Evolutionary conservation across 2,888 invertebrate species (phyloP), one percentile per base, ranked within the genome.

Genomic region (Phalangium opilio): DNA sequence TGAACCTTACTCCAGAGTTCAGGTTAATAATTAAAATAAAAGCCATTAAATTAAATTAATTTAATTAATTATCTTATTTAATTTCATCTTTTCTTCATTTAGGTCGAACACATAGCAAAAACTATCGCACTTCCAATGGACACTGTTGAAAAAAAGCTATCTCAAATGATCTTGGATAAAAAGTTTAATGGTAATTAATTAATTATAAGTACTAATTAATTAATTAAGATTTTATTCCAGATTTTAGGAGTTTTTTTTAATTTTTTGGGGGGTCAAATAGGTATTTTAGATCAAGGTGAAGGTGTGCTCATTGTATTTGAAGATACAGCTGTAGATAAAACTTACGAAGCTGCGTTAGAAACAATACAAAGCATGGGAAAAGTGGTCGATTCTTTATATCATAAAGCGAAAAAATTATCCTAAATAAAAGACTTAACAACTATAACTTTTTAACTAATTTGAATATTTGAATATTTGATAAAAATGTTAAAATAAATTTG

Each of bases 91-190:
- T 48, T 45, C 50, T 46, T 11, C 79, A 27, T 8, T 27, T 27
- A 27, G 27, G 27, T 27, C 27, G 27, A 27, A 4, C 27, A 27
- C 27, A 27, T 27, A 27, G 27, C 27, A 7, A 27, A 27, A 27
- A 27, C 27, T 4, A 27, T 27, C 27, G 27, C 27, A 7, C 27
- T 27, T 27, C 27, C 27, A 27, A 27, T 27, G 76, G 72, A 81
- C 41, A 77, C 83, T 71, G 96, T 99, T 45, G 98, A 99, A 70
- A 91, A 93, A 71, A 99, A 99, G 70, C 72, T 99, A 50, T 96
- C 96, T 43, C 98, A 98, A 70, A 99, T 99, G 98, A 98, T 99
- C 65, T 73, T 99, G 66, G 98, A 99, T 69, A 89, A 90, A 63
- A 98, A 96, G 70, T 81, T 98, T 59, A 67, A 67, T 59, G 73